Percentiles rank a stretch among this genome's conserved stretches.
These are phyloP conservation scores for Eupithecia abbreviata DNA, from an alignment of 2,888 invertebrate species.

Conservation along the genomic window DNA sequence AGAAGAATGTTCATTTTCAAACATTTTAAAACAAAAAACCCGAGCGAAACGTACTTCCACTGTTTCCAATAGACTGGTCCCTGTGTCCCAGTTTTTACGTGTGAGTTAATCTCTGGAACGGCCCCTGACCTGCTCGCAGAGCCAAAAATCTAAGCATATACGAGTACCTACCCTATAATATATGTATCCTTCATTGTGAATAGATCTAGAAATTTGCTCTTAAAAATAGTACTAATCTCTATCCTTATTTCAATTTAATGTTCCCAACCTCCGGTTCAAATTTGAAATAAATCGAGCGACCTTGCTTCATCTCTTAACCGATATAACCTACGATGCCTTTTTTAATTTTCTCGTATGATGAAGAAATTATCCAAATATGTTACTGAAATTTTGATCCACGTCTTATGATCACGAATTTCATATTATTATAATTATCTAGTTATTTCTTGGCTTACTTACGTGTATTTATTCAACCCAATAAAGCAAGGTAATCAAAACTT, in stretches of 20 bases:
- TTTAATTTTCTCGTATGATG: no score
- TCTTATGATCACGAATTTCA: no score
- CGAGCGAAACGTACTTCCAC: slow-evolving; percentile 44
- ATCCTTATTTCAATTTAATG: no score
- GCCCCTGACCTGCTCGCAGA: slow-evolving; percentile 28
- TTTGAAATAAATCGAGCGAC: no score
- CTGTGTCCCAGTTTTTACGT: slow-evolving; percentile 49
- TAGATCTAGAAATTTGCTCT: neutral
- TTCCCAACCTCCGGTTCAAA: no score
- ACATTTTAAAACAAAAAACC: slow-evolving; percentile 14
- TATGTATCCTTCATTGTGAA: neutral
- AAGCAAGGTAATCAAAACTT: neutral
- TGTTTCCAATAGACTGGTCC: slow-evolving; percentile 53
- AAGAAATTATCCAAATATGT: no score
- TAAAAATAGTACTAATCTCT: no score
- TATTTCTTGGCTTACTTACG: no score
- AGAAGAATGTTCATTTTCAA: neutral
- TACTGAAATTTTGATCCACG: no score
- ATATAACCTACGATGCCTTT: no score
- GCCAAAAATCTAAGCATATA: slow-evolving; percentile 33
- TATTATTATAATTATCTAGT: no score
- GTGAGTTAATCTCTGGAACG: slow-evolving; percentile 49
- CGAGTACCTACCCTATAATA: neutral
- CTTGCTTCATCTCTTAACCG: no score
- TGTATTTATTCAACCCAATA: neutral